Evolutionary conservation across 2,113 vertebrate genomes (phyloP).

Genomic region (Hypomesus transpacificus): DNA sequence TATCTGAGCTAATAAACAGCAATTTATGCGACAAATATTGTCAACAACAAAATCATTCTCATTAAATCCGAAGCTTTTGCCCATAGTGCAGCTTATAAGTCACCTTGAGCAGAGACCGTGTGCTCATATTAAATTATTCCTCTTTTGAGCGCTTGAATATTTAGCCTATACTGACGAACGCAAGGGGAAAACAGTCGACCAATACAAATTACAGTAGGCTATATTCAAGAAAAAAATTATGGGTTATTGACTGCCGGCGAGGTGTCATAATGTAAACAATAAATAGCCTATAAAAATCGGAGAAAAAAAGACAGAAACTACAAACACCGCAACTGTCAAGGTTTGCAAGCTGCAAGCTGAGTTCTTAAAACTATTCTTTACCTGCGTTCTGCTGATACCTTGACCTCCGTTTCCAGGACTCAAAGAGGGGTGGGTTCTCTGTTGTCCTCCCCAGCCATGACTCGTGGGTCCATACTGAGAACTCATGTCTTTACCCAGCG

Average conservation of each 20-base stretch:
- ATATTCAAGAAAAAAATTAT: no score
- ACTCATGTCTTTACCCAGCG: conserved; percentile 83
- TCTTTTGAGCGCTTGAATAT: not conserved
- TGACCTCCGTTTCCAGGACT: conserved; percentile 83
- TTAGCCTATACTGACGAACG: no score
- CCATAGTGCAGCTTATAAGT: conserved; percentile 4
- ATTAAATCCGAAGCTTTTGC: not conserved
- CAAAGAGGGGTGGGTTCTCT: conserved; percentile 83
- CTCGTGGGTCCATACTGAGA: conserved; percentile 81
- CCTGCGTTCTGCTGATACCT: conserved; percentile 85
- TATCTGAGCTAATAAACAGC: no score
- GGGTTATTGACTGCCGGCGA: no score
- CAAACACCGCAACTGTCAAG: not conserved
- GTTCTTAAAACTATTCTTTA: conserved; percentile 61
- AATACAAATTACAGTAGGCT: no score
- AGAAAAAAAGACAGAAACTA: not conserved
- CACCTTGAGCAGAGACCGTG: conserved; percentile 15
- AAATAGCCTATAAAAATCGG: no score
- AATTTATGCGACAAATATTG: no score
- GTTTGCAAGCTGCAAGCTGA: conserved; percentile 4
- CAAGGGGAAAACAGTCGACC: no score
- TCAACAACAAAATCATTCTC: not conserved
- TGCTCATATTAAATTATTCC: conserved; percentile 3
- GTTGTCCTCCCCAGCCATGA: conserved; percentile 87
- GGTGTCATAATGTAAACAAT: no score